These are phyloP conservation scores for Australoheros scitulus DNA, from an alignment of 2,113 vertebrate species.

Conservation along the genomic window DNA sequence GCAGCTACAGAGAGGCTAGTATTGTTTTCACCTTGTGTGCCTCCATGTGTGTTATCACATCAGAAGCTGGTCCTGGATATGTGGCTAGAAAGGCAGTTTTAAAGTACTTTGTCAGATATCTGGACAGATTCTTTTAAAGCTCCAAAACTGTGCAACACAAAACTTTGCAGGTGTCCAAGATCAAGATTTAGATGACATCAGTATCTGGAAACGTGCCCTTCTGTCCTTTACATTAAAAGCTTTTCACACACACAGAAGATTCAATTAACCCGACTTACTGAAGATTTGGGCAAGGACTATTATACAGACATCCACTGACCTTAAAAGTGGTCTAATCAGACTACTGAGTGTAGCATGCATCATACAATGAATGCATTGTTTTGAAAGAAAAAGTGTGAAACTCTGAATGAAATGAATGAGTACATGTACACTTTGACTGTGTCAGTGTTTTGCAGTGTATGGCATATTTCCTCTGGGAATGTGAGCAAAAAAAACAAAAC, in stretches of 20 bases:
- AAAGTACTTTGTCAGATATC: no score
- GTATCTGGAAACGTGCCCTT: not conserved
- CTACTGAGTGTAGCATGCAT: not conserved
- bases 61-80: not conserved
- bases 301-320: not conserved
- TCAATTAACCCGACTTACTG: not conserved
- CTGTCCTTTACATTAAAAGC: not conserved
- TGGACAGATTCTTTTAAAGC: not conserved
- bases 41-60: not conserved
- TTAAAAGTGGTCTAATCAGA: not conserved
- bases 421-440: not conserved
- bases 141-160: not conserved
- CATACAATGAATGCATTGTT: not conserved
- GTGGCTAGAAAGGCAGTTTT: not conserved
- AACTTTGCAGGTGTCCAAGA: not conserved
- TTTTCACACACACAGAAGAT: constrained; percentile 1
- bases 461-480: not conserved
- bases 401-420: not conserved
- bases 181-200: not conserved
- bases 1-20: no score
- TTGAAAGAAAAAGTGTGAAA: not conserved
- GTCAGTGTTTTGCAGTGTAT: not conserved
- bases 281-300: not conserved
- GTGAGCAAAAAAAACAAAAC: no score
- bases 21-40: not conserved